phyloP scores from a whole-genome alignment of 2,797 vertebrate genomes.

The Sparidentex hasta region DNA sequence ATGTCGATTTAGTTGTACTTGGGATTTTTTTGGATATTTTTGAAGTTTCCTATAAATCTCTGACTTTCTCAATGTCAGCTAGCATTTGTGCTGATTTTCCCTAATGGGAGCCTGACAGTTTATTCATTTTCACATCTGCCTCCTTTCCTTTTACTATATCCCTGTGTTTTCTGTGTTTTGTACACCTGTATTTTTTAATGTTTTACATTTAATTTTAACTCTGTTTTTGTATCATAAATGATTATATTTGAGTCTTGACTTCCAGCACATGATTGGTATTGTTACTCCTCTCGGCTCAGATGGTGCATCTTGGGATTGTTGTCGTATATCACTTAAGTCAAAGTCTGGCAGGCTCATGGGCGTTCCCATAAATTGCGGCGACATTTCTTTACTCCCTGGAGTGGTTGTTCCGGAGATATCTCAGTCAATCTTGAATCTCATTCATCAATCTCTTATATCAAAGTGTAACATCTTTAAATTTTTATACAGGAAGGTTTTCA shows the following conservation, averaged over 20 bases:
- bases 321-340: constrained; percentile 53
- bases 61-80: neutral
- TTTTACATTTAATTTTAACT: constrained; percentile 13
- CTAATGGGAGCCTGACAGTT: neutral
- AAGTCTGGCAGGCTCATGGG: constrained; percentile 50
- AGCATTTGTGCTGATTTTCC: constrained; percentile 22
- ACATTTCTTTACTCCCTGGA: constrained; percentile 46
- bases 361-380: constrained; percentile 48
- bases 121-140: constrained; percentile 24
- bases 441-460: constrained; percentile 38
- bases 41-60: constrained; percentile 7
- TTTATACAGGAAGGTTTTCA: neutral
- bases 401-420: constrained; percentile 48
- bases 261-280: constrained; percentile 14
- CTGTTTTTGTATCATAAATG: constrained; percentile 29
- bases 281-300: constrained; percentile 17
- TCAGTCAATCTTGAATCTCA: constrained; percentile 40
- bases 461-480: constrained; percentile 25
- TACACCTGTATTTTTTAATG: neutral
- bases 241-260: neutral
- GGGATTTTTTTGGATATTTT: neutral
- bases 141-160: constrained; percentile 19
- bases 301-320: constrained; percentile 42
- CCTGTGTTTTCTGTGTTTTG: constrained; percentile 1
- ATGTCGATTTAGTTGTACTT: constrained; percentile 1